phyloP scores from a whole-genome alignment of 2,888 invertebrate genomes.

The Aporophyla nigra region DNA sequence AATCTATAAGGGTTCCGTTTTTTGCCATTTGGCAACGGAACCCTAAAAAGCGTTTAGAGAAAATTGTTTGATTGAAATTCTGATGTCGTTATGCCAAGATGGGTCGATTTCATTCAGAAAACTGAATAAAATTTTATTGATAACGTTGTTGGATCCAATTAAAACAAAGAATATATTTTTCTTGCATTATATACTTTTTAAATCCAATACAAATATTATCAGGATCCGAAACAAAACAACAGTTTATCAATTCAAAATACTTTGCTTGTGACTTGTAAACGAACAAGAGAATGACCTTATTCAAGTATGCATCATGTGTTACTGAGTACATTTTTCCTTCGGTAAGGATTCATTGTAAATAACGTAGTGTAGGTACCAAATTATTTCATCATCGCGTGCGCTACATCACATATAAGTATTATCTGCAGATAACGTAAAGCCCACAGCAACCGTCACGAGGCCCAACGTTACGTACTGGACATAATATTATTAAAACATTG shows the following conservation, averaged over 20 bases:
- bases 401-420: conserved; percentile 24
- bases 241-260: conserved; percentile 12
- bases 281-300: conserved; percentile 39
- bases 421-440: conserved; percentile 47
- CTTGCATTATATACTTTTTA: not conserved
- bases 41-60: conserved; percentile 29
- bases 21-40: too few species aligned
- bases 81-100: not conserved
- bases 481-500: conserved; percentile 26
- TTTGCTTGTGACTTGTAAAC: conserved; percentile 13
- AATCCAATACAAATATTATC: not conserved
- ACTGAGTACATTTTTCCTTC: conserved; percentile 33
- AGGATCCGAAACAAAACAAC: conserved; percentile 15
- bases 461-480: conserved; percentile 6
- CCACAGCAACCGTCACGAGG: conserved; percentile 22
- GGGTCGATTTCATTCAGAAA: conserved; percentile 8
- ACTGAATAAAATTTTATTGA: not conserved
- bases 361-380: conserved; percentile 28
- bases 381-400: conserved; percentile 47
- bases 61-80: conserved; percentile 16
- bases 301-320: conserved; percentile 35
- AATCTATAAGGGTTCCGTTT: too few species aligned
- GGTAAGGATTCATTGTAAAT: conserved; percentile 29
- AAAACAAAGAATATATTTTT: not conserved
- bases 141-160: not conserved